These are phyloP conservation scores for rabbit (Oryctolagus cuniculus) DNA, from an alignment of 2,113 vertebrate genomes.

Conservation along the genomic window mOryCun1.1 NC_091453.1:90036501-90037000, in stretches of 20 bases:
- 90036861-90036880: not conserved
- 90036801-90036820: conserved; percentile 35
- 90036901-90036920: not conserved
- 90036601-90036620: conserved; percentile 58
- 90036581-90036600: conserved; percentile 54
- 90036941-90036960: not conserved
- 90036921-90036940: conserved; percentile 4
- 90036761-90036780: conserved; percentile 24
- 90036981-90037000: not conserved
- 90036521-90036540: conserved; percentile 47
- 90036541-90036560: conserved; percentile 22
- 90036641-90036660: conserved; percentile 47
- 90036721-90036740: conserved; percentile 46
- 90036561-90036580: conserved; percentile 7
- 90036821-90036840: not conserved
- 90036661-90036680: not conserved
- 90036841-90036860: conserved; percentile 9
- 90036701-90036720: not conserved
- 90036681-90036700: conserved; percentile 34
- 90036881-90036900: not conserved
- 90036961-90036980: not conserved
- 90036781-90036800: conserved; percentile 67
- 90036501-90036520: not conserved
- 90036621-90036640: not conserved
- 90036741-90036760: conserved; percentile 3